A percentile compares a stretch with the other conserved stretches of the same genome.
These are phyloP conservation scores for Dicentrarchus labrax DNA, from an alignment of 2,113 vertebrate species.

Conservation along the genomic window DNA sequence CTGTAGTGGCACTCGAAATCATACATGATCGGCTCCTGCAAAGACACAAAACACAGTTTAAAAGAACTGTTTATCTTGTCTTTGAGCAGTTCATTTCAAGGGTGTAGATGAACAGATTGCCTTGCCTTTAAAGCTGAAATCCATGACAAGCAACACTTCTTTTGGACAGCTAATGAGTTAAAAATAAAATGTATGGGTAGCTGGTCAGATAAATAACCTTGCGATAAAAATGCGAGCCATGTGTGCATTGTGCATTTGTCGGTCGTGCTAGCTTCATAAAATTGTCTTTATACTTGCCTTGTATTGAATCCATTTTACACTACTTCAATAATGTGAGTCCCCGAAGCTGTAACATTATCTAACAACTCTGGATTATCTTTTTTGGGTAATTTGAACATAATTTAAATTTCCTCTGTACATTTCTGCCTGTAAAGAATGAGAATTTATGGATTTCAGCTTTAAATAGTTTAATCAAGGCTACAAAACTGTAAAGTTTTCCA, in stretches of 20 bases:
- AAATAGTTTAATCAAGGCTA: background rate
- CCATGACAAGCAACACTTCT: background rate
- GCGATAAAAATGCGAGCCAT: no score
- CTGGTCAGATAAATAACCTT: background rate
- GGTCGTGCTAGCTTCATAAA: background rate
- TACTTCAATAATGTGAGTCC: background rate
- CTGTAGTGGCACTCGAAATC: constrained; percentile 86
- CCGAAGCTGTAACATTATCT: background rate
- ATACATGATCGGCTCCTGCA: constrained; percentile 78
- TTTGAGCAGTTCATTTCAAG: background rate
- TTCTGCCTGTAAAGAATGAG: no score
- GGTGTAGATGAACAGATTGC: background rate
- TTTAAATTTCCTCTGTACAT: background rate
- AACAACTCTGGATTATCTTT: no score
- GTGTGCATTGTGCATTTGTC: background rate
- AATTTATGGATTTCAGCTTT: background rate
- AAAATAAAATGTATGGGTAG: background rate
- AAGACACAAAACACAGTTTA: constrained; percentile 10
- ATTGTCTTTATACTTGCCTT: background rate
- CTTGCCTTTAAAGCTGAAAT: background rate
- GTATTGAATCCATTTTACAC: no score
- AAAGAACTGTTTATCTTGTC: no score
- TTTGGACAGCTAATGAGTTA: background rate
- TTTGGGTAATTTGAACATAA: background rate
- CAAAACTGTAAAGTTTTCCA: background rate